Conservation (phyloP, 30 jellyfish, hydroid and myxozoan genomes). For the Morbakka virulenta region DNA sequence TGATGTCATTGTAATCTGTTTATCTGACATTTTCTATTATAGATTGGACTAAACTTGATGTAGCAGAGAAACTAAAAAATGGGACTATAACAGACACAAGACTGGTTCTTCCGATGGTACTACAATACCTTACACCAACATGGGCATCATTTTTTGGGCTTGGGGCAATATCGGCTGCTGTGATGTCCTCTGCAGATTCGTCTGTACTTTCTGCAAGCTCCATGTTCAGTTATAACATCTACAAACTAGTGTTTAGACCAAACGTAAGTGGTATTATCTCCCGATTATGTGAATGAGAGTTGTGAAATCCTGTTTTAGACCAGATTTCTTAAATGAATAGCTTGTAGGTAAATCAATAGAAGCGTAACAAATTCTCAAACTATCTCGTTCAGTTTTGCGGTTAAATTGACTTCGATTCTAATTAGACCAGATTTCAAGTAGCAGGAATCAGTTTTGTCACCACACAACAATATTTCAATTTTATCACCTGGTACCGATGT, state of each 20-base stretch:
- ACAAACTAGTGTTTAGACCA: constrained; percentile 61
- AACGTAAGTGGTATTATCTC: constrained; percentile 42
- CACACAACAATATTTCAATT: too few relatives aligned
- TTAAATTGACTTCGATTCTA: too few relatives aligned
- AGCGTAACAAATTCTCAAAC: too few relatives aligned
- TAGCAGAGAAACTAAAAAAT: constrained; percentile 18
- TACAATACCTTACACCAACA: constrained; percentile 85
- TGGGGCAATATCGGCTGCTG: constrained; percentile 94
- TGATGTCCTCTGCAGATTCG: constrained; percentile 93
- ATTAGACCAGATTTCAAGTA: too few relatives aligned
- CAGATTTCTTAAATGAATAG: too few relatives aligned
- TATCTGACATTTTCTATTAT: background rate
- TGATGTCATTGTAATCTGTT: too few relatives aligned
- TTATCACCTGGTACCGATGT: too few relatives aligned
- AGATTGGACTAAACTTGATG: constrained; percentile 71
- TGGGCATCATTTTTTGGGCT: constrained; percentile 86
- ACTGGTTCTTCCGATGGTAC: constrained; percentile 71
- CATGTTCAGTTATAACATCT: constrained; percentile 82
- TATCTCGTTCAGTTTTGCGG: too few relatives aligned
- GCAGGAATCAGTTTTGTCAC: too few relatives aligned
- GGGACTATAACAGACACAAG: constrained; percentile 56
- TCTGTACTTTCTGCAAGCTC: constrained; percentile 90
- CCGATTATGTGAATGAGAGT: too few relatives aligned
- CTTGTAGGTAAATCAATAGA: too few relatives aligned
- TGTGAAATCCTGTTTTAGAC: too few relatives aligned